A percentile compares a stretch with the other conserved stretches of the same genome.
phyloP scores from a whole-genome alignment of 1,140 invertebrate genomes.

The Drosophila grimshawi region DNA sequence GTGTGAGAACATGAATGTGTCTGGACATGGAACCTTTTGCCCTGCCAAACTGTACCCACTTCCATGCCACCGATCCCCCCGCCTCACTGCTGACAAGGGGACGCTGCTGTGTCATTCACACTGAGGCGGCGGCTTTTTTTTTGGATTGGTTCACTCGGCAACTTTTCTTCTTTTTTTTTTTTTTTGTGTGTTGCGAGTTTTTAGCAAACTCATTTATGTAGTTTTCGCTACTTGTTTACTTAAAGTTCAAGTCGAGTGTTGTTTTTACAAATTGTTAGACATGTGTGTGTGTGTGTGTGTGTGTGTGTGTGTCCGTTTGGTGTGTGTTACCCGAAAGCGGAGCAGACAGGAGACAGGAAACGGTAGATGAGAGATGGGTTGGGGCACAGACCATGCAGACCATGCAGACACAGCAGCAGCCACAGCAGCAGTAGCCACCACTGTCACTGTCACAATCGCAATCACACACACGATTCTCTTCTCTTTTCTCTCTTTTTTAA shows the following conservation, averaged over 20 bases:
- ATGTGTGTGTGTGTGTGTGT: slow-evolving; percentile 25
- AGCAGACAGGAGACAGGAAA: slow-evolving; percentile 50
- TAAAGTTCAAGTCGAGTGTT: slow-evolving; percentile 81
- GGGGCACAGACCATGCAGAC: slow-evolving; percentile 6
- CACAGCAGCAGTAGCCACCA: background rate
- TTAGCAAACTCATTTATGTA: slow-evolving; percentile 82
- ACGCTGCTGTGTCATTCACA: slow-evolving; percentile 74
- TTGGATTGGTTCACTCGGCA: slow-evolving; percentile 41
- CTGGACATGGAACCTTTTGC: slow-evolving; percentile 58
- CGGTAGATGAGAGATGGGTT: slow-evolving; percentile 21
- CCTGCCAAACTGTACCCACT: slow-evolving; percentile 12
- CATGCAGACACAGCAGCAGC: slow-evolving; percentile 11
- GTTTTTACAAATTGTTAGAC: slow-evolving; percentile 83
- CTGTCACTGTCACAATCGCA: slow-evolving; percentile 28
- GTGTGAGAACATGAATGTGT: slow-evolving; percentile 71
- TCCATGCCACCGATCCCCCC: background rate
- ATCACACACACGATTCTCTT: slow-evolving; percentile 5
- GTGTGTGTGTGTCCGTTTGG: slow-evolving; percentile 10
- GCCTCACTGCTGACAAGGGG: background rate
- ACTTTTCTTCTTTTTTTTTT: slow-evolving; percentile 62
- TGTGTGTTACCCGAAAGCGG: slow-evolving; percentile 45
- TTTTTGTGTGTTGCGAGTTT: slow-evolving; percentile 60
- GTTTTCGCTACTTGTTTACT: slow-evolving; percentile 79
- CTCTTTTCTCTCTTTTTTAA: slow-evolving; percentile 4
- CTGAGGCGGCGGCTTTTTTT: slow-evolving; percentile 45